phyloP scores from a whole-genome alignment of 2,797 vertebrate species.

The Hydrolagus colliei region DNA sequence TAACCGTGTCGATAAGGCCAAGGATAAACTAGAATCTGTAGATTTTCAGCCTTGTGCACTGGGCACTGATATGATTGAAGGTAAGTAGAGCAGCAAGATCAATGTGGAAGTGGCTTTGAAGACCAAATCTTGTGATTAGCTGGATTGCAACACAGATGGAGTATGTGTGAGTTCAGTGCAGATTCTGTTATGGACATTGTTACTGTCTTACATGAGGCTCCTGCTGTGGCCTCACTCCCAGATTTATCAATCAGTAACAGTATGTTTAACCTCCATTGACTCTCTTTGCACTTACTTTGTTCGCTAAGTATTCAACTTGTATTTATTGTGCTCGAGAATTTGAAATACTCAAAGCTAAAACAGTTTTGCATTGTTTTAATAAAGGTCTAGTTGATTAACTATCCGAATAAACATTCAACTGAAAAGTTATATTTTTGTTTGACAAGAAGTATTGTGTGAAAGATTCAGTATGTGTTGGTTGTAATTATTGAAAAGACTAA shows the following conservation, averaged over 20 bases:
- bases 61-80: too few species aligned
- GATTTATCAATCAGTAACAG: not conserved
- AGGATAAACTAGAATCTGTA: too few species aligned
- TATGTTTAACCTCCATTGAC: too few species aligned
- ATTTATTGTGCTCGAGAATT: not conserved
- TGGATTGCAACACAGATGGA: too few species aligned
- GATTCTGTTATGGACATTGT: too few species aligned
- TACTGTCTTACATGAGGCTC: not conserved
- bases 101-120: too few species aligned
- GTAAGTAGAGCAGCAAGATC: too few species aligned
- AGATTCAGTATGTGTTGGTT: not conserved
- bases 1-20: too few species aligned
- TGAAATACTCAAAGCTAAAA: not conserved
- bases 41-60: too few species aligned
- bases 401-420: not conserved
- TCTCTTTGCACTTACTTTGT: not conserved
- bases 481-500: not conserved
- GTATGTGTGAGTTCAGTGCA: too few species aligned
- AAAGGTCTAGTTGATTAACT: not conserved
- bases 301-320: not conserved
- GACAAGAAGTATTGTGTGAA: not conserved
- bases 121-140: too few species aligned
- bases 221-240: not conserved
- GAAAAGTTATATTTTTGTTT: not conserved
- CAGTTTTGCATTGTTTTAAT: not conserved